Evolutionary conservation across 2,888 invertebrate genomes (phyloP).

Genomic region (Drosophila quinaria): DNA sequence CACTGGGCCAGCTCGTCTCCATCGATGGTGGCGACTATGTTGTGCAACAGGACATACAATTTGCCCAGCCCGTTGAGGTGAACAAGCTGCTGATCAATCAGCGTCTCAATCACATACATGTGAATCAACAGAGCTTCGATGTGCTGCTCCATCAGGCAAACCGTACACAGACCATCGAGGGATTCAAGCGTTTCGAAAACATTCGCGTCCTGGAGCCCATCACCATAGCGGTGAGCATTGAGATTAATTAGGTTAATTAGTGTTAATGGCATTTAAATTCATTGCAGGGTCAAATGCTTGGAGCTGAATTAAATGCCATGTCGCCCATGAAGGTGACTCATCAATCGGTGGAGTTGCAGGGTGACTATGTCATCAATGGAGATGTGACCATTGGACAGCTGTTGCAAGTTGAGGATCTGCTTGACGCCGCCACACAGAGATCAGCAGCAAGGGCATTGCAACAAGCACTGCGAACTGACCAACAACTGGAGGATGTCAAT

Average conservation of each 20-base stretch:
- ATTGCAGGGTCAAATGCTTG: conserved; percentile 85
- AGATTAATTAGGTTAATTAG: neutral
- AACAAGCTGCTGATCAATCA: conserved; percentile 85
- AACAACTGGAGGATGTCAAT: conserved; percentile 71
- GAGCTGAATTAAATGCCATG: conserved; percentile 84
- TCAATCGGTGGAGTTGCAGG: conserved; percentile 85
- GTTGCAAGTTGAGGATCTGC: conserved; percentile 80
- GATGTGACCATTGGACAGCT: conserved; percentile 86
- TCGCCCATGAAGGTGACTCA: conserved; percentile 86
- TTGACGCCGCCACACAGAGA: conserved; percentile 54
- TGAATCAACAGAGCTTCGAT: conserved; percentile 85
- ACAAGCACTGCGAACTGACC: conserved; percentile 69
- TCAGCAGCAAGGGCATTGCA: conserved; percentile 60
- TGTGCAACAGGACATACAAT: conserved; percentile 86
- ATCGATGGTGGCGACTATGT: conserved; percentile 84
- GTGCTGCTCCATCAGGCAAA: conserved; percentile 85
- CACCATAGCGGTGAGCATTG: conserved; percentile 75
- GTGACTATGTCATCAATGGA: conserved; percentile 86
- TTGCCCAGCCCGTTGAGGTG: conserved; percentile 84
- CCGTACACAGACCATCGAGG: conserved; percentile 85
- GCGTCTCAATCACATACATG: conserved; percentile 86
- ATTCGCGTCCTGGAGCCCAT: conserved; percentile 86
- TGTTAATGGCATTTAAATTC: neutral
- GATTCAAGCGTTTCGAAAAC: conserved; percentile 85
- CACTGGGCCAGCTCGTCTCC: conserved; percentile 82